These are phyloP conservation scores for Charaxes varanes DNA, from an alignment of 1,140 invertebrate genomes.

Conservation along the genomic window DNA sequence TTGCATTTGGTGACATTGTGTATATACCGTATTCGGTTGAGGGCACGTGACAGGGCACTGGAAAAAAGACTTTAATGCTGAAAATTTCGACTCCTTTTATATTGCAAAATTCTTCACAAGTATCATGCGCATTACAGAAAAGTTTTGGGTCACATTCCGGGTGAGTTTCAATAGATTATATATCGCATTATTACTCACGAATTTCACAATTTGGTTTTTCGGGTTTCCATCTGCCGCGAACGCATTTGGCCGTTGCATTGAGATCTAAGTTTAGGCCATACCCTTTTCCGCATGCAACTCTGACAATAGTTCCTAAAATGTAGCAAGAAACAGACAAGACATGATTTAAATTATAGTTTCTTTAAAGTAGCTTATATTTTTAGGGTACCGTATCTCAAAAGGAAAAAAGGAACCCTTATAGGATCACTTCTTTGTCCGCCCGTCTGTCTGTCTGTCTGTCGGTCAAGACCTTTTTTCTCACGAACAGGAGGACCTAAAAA, in stretches of 20 bases:
- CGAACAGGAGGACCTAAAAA: too few relatives aligned
- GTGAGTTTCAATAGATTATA: conserved; percentile 2
- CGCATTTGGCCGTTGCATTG: conserved; percentile 86
- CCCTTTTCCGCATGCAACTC: conserved; percentile 83
- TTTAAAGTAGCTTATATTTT: too few relatives aligned
- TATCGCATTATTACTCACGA: conserved; percentile 73
- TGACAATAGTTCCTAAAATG: conserved; percentile 81
- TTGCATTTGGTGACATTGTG: conserved; percentile 60
- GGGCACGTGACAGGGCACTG: conserved; percentile 81
- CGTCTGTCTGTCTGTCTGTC: too few relatives aligned
- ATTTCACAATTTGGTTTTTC: conserved; percentile 84
- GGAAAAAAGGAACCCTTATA: too few relatives aligned
- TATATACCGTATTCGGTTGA: conserved; percentile 78
- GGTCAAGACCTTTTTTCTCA: too few relatives aligned
- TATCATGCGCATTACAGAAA: conserved; percentile 25
- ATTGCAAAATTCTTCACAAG: conserved; percentile 7
- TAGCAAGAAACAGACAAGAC: conserved; percentile 39
- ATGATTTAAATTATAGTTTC: too few relatives aligned
- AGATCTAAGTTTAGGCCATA: conserved; percentile 82
- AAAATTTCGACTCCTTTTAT: conserved; percentile 7
- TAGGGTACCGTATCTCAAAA: too few relatives aligned
- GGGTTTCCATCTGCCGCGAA: conserved; percentile 87
- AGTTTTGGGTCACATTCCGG: conserved; percentile 10
- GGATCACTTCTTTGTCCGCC: too few relatives aligned
- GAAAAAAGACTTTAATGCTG: conserved; percentile 10